phyloP scores from a whole-genome alignment of 2,888 invertebrate species.

The Ophraella communa region DNA sequence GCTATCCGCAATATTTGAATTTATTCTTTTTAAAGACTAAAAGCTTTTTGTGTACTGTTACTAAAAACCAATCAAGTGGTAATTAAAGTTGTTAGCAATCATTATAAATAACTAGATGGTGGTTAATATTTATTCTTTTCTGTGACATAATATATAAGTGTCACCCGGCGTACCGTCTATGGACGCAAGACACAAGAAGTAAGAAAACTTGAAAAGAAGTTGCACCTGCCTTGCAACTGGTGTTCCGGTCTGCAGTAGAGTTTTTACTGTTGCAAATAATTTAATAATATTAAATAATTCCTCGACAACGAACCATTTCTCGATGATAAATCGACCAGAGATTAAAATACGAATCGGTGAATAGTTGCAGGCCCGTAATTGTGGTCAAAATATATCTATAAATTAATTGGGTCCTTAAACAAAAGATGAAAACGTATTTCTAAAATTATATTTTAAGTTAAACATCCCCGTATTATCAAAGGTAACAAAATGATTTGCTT shows the following conservation, averaged over 20 bases:
- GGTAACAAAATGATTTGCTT: no score
- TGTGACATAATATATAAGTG: background rate
- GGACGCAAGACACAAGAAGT: slow-evolving; percentile 31
- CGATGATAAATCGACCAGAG: slow-evolving; percentile 54
- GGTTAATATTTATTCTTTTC: background rate
- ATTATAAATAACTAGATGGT: background rate
- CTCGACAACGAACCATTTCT: slow-evolving; percentile 52
- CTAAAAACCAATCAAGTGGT: background rate
- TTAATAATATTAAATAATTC: slow-evolving; percentile 60
- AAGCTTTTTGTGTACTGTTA: no score
- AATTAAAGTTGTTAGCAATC: background rate
- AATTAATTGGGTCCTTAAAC: background rate
- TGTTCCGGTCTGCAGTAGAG: slow-evolving; percentile 51
- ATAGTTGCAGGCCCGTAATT: slow-evolving; percentile 33
- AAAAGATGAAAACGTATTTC: background rate
- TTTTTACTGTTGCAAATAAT: slow-evolving; percentile 53
- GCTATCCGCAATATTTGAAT: no score
- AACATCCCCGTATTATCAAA: no score
- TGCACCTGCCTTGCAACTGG: slow-evolving; percentile 54
- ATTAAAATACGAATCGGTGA: slow-evolving; percentile 48
- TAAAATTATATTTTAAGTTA: no score
- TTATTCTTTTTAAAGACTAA: no score
- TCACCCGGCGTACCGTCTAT: slow-evolving; percentile 4
- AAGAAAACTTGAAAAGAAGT: slow-evolving; percentile 47
- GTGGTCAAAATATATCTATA: background rate